These are phyloP conservation scores for Camponotus floridanus DNA, from an alignment of 1,140 invertebrate species.

Conservation along the genomic window DNA sequence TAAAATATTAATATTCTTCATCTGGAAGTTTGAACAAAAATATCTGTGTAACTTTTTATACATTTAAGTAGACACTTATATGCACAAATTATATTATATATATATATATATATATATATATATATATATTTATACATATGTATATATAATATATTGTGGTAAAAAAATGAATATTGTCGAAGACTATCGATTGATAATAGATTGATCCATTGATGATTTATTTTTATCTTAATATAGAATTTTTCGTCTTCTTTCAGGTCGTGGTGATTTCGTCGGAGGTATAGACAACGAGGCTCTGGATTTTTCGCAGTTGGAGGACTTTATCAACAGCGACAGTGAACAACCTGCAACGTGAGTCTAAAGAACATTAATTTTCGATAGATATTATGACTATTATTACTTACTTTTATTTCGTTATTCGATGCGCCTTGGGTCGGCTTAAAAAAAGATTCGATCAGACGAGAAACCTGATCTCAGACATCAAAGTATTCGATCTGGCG, in stretches of 20 bases:
- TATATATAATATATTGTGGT: neutral
- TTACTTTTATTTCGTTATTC: neutral
- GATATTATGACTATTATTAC: neutral
- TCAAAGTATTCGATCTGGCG: slow-evolving; percentile 24
- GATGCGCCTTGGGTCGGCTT: neutral
- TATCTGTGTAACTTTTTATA: too few species aligned
- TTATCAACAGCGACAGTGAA: slow-evolving; percentile 90
- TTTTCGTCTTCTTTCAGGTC: slow-evolving; percentile 79
- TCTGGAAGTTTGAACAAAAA: too few species aligned
- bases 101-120: too few species aligned
- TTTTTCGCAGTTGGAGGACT: slow-evolving; percentile 92
- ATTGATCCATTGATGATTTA: neutral
- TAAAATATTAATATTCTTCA: too few species aligned
- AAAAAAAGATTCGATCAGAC: neutral
- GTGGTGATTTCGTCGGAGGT: slow-evolving; percentile 91
- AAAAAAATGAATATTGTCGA: neutral
- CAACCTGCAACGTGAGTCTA: slow-evolving; percentile 83
- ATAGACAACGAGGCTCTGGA: slow-evolving; percentile 94
- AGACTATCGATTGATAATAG: too few species aligned
- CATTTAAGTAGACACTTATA: too few species aligned
- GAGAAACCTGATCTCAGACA: slow-evolving; percentile 33
- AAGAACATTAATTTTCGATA: slow-evolving; percentile 2
- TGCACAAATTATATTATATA: too few species aligned
- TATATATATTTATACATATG: too few species aligned
- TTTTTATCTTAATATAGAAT: neutral